Conservation (phyloP, 1,140 invertebrate genomes). For the Hydropsyche tenuis region DNA sequence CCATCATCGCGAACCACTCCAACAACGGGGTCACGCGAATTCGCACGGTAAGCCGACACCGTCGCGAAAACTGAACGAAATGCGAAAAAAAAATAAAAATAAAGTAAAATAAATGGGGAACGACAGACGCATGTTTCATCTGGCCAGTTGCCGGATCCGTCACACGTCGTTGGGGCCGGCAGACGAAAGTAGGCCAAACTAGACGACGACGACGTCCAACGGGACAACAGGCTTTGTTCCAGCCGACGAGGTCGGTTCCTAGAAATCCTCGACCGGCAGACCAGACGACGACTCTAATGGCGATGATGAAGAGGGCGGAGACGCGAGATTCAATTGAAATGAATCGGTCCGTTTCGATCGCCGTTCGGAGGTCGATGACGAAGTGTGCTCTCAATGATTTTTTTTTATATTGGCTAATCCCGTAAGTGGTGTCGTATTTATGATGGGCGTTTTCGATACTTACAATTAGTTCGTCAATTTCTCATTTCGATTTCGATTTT, state of each 20-base stretch:
- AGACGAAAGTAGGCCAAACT: background rate
- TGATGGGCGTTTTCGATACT: too few relatives aligned
- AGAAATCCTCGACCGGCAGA: background rate
- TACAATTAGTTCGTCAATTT: too few relatives aligned
- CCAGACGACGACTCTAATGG: background rate
- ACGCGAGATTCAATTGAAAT: background rate
- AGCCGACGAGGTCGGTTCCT: background rate
- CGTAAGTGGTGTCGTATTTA: too few relatives aligned
- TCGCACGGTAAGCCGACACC: background rate
- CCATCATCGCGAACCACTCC: too few relatives aligned
- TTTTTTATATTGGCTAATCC: too few relatives aligned
- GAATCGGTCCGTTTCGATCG: background rate
- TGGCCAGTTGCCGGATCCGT: constrained; percentile 15
- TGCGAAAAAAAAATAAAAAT: too few relatives aligned
- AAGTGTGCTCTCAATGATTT: too few relatives aligned
- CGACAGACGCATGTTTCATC: background rate
- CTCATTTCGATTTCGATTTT: too few relatives aligned
- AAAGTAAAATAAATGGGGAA: background rate
- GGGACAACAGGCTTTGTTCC: constrained; percentile 27
- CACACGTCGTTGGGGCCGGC: background rate
- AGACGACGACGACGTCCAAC: constrained; percentile 4
- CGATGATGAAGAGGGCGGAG: background rate
- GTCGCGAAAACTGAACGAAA: background rate
- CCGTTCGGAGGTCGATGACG: background rate
- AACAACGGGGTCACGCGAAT: background rate